phyloP scores from a whole-genome alignment of 1,140 invertebrate genomes.

The Pseudomyrmex dendroicus region DNA sequence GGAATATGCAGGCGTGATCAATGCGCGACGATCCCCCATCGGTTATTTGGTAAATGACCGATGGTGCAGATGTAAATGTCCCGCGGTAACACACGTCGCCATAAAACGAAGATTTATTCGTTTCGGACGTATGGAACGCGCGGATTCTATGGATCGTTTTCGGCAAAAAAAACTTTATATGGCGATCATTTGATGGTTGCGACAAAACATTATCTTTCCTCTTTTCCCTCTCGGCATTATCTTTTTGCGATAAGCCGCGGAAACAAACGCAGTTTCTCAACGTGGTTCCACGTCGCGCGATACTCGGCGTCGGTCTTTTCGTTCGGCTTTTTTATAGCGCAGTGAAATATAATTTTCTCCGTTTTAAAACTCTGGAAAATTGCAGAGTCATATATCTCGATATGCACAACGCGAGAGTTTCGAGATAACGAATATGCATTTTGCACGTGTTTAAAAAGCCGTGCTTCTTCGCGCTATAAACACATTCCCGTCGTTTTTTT shows the following conservation, averaged over 20 bases:
- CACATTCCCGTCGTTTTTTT: no score
- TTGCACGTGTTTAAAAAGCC: not conserved
- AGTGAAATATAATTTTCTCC: not conserved
- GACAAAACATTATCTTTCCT: not conserved
- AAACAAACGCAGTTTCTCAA: not conserved
- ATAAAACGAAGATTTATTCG: conserved; percentile 77
- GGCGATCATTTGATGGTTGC: conserved; percentile 33
- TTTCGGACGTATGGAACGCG: conserved; percentile 62
- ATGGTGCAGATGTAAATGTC: conserved; percentile 70
- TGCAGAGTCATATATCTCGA: not conserved
- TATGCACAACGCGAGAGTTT: not conserved
- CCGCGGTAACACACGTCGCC: conserved; percentile 45
- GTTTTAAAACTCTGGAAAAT: conserved; percentile 2
- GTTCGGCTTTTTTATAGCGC: not conserved
- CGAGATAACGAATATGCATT: not conserved
- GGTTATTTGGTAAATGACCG: conserved; percentile 73
- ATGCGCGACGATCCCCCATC: conserved; percentile 59
- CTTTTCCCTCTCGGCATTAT: not conserved
- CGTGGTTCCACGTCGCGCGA: not conserved
- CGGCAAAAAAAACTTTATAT: conserved; percentile 53
- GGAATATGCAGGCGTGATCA: conserved; percentile 1
- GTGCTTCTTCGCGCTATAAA: not conserved
- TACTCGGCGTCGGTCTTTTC: not conserved
- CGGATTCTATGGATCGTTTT: not conserved
- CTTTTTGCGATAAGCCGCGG: not conserved